Base-by-base conservation (phyloP, 2,888 invertebrate genomes). In the Apodemia mormo region DNA sequence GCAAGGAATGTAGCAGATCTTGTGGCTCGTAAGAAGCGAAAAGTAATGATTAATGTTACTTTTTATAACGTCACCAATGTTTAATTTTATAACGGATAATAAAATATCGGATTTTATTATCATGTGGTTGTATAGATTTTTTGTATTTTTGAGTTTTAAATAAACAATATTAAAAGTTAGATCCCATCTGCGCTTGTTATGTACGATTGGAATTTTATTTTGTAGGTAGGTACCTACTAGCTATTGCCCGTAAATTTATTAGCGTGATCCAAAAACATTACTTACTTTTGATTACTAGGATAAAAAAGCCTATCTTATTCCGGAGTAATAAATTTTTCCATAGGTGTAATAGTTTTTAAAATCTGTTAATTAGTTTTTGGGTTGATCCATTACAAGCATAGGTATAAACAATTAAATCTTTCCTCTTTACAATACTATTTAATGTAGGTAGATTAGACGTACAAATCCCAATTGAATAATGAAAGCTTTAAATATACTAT, bases 11-110 rank as follows among this genome's bases (percentile, higher is more conserved):
- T 86, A 80, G 86, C 86, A 80, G 85, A 88, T 88, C 84, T 89
- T 90, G 85, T 87, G 81, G 84, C 82, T 84, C 82, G 82, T 30
- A 61, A 61, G 61, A 61, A 30, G 61, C 61, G 61, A 58, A 58
- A 33, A 33, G 61, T 76, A 83, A 86, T 92, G 92, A 92, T 84
- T 85, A 92, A 92, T 92, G 85, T 80, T 81, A 76, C 80, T 83
- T 78, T 82, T 82, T 85, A 80, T 83, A 29, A 33, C 68, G 58
- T 49, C 49, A 45, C 30, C 10, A 61, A 45, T 37, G 30, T 68
- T 68, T 61, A 61, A 68, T 68, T 45, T 61, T 68, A 68, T 68
- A 56, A 52, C 30, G n/a, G 70, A 67, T 73, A 72, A 70, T 74
- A 78, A 86, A 85, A 86, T 83, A 87, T 87, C 83, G 85, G 83